phyloP scores from a whole-genome alignment of 1,140 invertebrate genomes.

The Calosoma granatense region DNA sequence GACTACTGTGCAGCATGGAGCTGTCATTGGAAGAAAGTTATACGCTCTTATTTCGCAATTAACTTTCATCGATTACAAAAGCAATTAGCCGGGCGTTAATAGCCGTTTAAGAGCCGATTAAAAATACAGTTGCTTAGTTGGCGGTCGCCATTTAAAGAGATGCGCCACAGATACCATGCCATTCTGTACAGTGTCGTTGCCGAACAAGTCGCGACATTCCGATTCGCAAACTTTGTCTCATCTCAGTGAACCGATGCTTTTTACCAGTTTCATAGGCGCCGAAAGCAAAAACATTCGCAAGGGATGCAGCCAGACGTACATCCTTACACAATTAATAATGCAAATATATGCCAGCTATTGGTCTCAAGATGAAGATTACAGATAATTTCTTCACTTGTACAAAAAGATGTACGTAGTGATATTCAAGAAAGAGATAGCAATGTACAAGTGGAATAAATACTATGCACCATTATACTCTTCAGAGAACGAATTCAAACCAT shows the following conservation, averaged over 20 bases:
- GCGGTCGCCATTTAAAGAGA: neutral
- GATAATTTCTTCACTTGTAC: no score
- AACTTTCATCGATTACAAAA: neutral
- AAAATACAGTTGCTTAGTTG: neutral
- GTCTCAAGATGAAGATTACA: neutral
- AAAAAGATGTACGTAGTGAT: no score
- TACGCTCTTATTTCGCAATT: constrained; percentile 6
- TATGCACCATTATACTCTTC: no score
- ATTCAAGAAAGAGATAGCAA: no score
- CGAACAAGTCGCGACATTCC: no score
- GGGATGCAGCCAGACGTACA: neutral
- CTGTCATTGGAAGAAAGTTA: neutral
- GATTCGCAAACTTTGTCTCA: no score
- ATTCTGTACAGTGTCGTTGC: no score
- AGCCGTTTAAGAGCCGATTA: constrained; percentile 1
- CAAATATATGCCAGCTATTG: neutral
- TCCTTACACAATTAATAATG: neutral
- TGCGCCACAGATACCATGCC: neutral
- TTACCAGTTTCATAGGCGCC: no score
- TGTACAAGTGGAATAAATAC: no score
- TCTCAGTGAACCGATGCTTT: no score
- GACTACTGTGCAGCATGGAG: no score
- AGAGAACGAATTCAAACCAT: no score
- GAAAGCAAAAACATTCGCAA: neutral
- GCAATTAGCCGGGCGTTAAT: constrained; percentile 3